These are phyloP conservation scores for Dasysyrphus tricinctus DNA, from an alignment of 2,888 invertebrate genomes.

Conservation along the genomic window DNA sequence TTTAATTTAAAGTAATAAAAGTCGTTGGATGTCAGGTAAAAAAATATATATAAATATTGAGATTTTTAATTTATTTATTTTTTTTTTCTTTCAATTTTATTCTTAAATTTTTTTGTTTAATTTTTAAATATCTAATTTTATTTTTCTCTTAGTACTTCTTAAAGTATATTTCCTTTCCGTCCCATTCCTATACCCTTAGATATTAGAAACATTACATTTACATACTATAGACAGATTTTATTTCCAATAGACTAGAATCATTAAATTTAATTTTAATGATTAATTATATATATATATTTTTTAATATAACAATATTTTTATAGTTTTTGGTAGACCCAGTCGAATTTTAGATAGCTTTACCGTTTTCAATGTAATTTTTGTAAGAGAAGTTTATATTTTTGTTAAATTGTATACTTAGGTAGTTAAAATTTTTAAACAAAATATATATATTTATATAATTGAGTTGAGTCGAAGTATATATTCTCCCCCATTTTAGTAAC, in stretches of 20 bases:
- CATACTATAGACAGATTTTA: constrained; percentile 73
- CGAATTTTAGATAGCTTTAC: constrained; percentile 45
- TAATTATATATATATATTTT: constrained; percentile 11
- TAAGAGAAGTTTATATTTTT: constrained; percentile 64
- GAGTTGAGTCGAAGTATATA: constrained; percentile 43
- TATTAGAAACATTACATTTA: constrained; percentile 74
- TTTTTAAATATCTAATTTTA: constrained; percentile 24
- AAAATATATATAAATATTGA: constrained; percentile 38
- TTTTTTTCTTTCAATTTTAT: constrained; percentile 31
- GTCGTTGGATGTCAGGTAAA: constrained; percentile 75
- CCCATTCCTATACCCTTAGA: constrained; percentile 59
- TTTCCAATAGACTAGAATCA: constrained; percentile 63
- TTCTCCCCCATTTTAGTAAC: constrained; percentile 39
- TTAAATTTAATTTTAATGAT: constrained; percentile 18
- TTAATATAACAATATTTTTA: constrained; percentile 14
- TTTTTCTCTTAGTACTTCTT: constrained; percentile 64
- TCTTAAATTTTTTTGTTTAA: constrained; percentile 35
- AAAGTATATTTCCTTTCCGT: constrained; percentile 58
- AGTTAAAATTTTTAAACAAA: constrained; percentile 20
- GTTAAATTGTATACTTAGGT: constrained; percentile 67
- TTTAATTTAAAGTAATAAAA: constrained; percentile 59
- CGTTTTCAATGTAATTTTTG: constrained; percentile 62
- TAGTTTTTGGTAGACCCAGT: constrained; percentile 34
- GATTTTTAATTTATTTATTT: constrained; percentile 11
- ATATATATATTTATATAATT: neutral